These are phyloP conservation scores for Drosophila kikkawai DNA, from an alignment of 1,140 invertebrate genomes.

Conservation along the genomic window DNA sequence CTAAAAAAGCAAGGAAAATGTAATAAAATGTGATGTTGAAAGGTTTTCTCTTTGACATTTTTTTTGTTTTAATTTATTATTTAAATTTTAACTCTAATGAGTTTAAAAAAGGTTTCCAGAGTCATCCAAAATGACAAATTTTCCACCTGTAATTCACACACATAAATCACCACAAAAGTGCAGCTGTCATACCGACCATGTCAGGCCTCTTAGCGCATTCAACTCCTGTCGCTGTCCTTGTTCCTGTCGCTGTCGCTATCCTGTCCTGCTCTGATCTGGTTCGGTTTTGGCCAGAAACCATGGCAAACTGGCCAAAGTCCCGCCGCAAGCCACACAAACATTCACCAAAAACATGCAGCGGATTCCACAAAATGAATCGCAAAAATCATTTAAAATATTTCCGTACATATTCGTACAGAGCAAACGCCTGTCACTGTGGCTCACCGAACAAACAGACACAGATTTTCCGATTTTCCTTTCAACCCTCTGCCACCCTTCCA, in stretches of 20 bases:
- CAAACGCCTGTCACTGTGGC: constrained; percentile 40
- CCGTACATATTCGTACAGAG: constrained; percentile 14
- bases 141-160: constrained; percentile 8
- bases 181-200: constrained; percentile 30
- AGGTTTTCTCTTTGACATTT: background rate
- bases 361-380: constrained; percentile 40
- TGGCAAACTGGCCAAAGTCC: constrained; percentile 31
- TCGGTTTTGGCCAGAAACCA: constrained; percentile 28
- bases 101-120: background rate
- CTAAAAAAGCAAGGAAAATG: background rate
- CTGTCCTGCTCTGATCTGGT: constrained; percentile 8
- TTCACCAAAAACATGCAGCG: constrained; percentile 35
- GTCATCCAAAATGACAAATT: background rate
- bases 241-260: background rate
- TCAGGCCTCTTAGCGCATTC: constrained; percentile 35
- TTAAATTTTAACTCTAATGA: background rate
- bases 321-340: constrained; percentile 47
- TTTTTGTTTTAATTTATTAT: too few species aligned
- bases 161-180: constrained; percentile 46
- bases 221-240: constrained; percentile 10
- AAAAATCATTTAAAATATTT: constrained; percentile 48
- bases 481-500: background rate
- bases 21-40: background rate
- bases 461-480: background rate
- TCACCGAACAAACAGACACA: constrained; percentile 30